phyloP scores from a whole-genome alignment of 2,113 vertebrate species.

The Dasyprocta punctata region DNA sequence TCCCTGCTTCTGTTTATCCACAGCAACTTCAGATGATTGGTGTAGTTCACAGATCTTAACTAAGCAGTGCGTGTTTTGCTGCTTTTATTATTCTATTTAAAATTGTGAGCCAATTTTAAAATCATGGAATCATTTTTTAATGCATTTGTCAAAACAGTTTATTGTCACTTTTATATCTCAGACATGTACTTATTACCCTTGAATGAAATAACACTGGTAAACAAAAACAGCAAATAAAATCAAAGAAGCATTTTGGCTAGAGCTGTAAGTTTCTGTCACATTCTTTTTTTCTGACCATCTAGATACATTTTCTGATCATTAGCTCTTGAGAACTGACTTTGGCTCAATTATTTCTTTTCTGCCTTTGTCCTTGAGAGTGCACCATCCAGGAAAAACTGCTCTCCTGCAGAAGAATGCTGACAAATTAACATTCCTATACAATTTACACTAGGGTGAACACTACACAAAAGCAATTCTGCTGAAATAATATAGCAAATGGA shows the following conservation, averaged over 20 bases:
- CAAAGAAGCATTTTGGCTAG: not conserved
- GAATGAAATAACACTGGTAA: slow-evolving; percentile 11
- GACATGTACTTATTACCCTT: not conserved
- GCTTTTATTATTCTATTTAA: slow-evolving; percentile 40
- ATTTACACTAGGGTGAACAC: not conserved
- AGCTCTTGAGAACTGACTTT: not conserved
- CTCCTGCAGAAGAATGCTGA: not conserved
- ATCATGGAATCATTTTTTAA: not conserved
- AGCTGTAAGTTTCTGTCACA: not conserved
- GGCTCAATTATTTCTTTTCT: not conserved
- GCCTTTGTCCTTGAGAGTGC: not conserved
- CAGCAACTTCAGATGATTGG: not conserved
- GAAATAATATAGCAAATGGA: not conserved
- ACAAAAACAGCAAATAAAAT: not conserved
- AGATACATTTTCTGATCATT: not conserved
- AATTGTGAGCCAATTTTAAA: slow-evolving; percentile 45
- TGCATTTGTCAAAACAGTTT: slow-evolving; percentile 45
- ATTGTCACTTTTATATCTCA: not conserved
- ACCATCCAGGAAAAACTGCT: not conserved
- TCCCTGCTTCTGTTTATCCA: not conserved
- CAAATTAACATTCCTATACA: not conserved
- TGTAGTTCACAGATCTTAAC: not conserved
- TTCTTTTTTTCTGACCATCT: not conserved
- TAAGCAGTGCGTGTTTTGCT: not conserved
- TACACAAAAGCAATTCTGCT: not conserved